These are phyloP conservation scores for Clarias magur DNA, from an alignment of 2,113 vertebrate genomes.

Conservation along the genomic window DNA sequence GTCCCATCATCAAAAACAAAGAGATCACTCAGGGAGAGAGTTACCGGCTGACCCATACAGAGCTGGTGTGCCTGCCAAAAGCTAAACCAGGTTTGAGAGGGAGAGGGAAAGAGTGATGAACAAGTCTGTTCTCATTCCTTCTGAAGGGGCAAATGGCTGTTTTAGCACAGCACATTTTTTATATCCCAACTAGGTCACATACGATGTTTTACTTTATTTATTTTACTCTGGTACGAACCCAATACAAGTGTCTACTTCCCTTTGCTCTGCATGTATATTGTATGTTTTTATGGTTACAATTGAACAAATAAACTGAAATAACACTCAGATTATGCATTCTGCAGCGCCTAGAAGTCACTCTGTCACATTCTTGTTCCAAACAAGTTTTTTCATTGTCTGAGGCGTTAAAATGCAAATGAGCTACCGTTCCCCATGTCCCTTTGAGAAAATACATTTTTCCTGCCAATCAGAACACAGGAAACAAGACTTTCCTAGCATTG, in stretches of 20 bases:
- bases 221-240: neutral
- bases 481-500: too few relatives aligned
- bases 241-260: neutral
- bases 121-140: constrained; percentile 46
- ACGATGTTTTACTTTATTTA: neutral
- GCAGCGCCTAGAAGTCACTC: too few relatives aligned
- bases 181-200: neutral
- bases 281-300: neutral
- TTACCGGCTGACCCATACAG: constrained; percentile 18
- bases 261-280: constrained; percentile 6
- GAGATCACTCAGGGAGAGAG: constrained; percentile 23
- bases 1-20: constrained; percentile 24
- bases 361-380: too few relatives aligned
- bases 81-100: constrained; percentile 20
- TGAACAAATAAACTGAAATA: constrained; percentile 4
- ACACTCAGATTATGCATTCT: too few relatives aligned
- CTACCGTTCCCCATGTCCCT: too few relatives aligned
- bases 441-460: too few relatives aligned
- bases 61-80: constrained; percentile 38
- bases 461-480: too few relatives aligned
- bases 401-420: too few relatives aligned
- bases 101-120: constrained; percentile 43
- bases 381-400: too few relatives aligned
- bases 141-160: constrained; percentile 51
- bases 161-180: constrained; percentile 9